Conservation (phyloP, 2,113 vertebrate species). For the Dissostichus mawsoni region DNA sequence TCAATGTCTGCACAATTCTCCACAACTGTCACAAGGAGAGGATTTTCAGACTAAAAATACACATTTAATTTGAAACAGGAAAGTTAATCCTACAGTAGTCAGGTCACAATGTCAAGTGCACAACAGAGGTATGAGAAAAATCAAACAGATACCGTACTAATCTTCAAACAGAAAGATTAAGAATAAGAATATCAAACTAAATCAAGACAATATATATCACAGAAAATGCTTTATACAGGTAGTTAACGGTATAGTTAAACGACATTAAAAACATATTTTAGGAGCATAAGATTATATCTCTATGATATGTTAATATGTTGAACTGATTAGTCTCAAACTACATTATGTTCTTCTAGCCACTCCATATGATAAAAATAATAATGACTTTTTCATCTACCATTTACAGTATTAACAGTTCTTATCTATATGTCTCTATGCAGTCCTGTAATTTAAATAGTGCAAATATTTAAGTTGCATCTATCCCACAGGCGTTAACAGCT, state of each 20-base stretch:
- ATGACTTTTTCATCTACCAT: not conserved
- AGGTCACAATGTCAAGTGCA: not conserved
- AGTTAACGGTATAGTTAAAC: not conserved
- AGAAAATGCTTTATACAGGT: not conserved
- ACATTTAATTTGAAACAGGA: constrained; percentile 7
- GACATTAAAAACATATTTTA: not conserved
- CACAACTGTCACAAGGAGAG: constrained; percentile 5
- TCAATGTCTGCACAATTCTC: constrained; percentile 18
- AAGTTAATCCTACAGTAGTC: not conserved
- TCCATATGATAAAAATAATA: too few species aligned
- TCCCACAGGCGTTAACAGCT: too few species aligned
- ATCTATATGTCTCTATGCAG: not conserved
- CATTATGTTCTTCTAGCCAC: too few species aligned
- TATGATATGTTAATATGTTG: too few species aligned
- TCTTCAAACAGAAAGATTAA: not conserved
- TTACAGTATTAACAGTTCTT: not conserved
- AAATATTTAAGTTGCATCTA: not conserved
- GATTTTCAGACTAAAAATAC: not conserved
- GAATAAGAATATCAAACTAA: not conserved
- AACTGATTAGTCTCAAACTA: too few species aligned
- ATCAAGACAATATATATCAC: not conserved
- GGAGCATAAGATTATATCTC: too few species aligned
- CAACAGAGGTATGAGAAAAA: not conserved
- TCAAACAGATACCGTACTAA: accelerated
- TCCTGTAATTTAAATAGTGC: not conserved